Evolutionary conservation across 1,140 invertebrate species (phyloP), one percentile per base, ranked within the genome.

Genomic region (Branchinecta lynchi): DNA sequence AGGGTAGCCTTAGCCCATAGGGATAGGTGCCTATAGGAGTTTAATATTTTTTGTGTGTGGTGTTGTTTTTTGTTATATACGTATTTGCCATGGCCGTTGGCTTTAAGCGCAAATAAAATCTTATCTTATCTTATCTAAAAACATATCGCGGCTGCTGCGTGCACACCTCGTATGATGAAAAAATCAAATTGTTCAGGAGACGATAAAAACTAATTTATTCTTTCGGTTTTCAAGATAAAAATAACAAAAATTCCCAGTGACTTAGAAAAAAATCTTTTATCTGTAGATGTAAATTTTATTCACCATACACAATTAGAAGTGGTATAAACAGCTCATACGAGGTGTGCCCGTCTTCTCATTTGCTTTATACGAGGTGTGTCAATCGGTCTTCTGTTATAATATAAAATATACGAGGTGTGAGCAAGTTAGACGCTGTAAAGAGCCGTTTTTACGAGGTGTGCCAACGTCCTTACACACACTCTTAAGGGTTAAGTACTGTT

Each of bases 151-250:
- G 32, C 32, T 32, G 51, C 51, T 60, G 51, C 17, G 51, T 60
- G 51, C 51, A 60, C 51, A 12, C 51, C 51, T 60, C 51, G 51
- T 60, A 60, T 60, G 51, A 60, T 60, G 2, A 20, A 60, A 60
- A 32, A 60, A 60, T 2, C 51, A 15, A 60, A 60, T 60, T 60
- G 12, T 60, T 60, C 51, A 20, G 51, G 12, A 60, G 51, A 60
- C 51, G 17, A 60, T 60, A 60, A 60, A 60, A 60, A 32, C 51
- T 60, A 6, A 60, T 60, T 60, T 60, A 20, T 2, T 60, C 12
- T 2, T 60, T 15, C 12, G 6, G 6, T 15, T 60, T 60, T 60
- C 6, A 15, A 6, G 51, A 60, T 60, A 60, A 60, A 60, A 60
- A 60, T 60, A 60, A 2, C 51, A 60, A 60, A 60, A 60, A 60